These are phyloP conservation scores for Hydrophis major DNA, from an alignment of 2,797 vertebrate species.

Conservation along the genomic window DNA sequence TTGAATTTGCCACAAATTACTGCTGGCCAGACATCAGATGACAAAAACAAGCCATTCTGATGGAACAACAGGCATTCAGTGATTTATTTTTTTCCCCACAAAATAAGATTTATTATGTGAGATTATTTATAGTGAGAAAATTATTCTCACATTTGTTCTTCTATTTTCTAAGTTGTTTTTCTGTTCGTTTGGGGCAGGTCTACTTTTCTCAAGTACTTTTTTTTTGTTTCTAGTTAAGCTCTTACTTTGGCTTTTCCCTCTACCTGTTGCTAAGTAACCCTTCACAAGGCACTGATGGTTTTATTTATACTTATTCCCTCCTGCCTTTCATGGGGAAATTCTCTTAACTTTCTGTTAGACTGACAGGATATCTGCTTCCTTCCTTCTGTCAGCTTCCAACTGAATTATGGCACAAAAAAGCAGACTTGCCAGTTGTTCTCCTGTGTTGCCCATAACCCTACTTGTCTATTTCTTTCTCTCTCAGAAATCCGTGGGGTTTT, in stretches of 20 bases:
- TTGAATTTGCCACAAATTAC: not conserved
- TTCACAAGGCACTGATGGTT: not conserved
- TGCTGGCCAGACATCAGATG: not conserved
- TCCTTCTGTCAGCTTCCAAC: not conserved
- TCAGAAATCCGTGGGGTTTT: not conserved
- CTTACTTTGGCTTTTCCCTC: not conserved
- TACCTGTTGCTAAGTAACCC: not conserved
- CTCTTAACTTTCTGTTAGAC: not conserved
- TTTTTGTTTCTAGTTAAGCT: not conserved
- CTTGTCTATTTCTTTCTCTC: not conserved
- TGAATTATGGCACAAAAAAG: not conserved
- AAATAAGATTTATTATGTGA: not conserved
- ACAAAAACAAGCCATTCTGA: not conserved
- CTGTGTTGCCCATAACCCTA: not conserved
- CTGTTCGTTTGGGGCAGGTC: not conserved
- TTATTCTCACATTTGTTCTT: not conserved
- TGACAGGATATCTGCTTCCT: not conserved
- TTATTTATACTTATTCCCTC: not conserved
- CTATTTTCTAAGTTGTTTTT: not conserved
- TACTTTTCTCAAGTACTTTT: not conserved
- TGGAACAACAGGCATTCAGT: not conserved
- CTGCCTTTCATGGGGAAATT: not conserved
- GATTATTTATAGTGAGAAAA: not conserved
- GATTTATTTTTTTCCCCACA: not conserved
- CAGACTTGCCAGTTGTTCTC: not conserved